Percentiles rank a stretch among this genome's conserved stretches.
Evolutionary conservation across 2,888 invertebrate genomes (phyloP).

Genomic region (Camponotus fellah): DNA sequence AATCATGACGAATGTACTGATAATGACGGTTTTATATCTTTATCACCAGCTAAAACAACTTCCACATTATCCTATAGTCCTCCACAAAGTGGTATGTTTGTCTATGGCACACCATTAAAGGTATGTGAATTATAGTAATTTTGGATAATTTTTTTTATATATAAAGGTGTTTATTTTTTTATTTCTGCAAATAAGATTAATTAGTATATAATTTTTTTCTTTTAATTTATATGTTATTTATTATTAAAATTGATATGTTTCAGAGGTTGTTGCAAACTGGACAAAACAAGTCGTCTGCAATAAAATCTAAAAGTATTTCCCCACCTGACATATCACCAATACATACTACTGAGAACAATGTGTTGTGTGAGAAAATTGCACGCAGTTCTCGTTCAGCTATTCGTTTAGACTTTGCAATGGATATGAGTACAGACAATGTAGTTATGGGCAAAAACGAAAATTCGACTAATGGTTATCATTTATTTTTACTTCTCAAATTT

Average conservation of each 20-base stretch:
- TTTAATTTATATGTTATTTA: not conserved
- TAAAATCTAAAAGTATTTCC: slow-evolving; percentile 73
- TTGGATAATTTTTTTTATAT: not conserved
- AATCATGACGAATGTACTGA: slow-evolving; percentile 79
- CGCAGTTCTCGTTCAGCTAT: slow-evolving; percentile 75
- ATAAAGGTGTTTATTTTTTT: not conserved
- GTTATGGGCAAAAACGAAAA: slow-evolving; percentile 56
- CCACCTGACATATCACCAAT: slow-evolving; percentile 82
- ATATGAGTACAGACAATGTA: slow-evolving; percentile 76
- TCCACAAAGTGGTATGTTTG: slow-evolving; percentile 81
- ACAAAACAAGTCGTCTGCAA: slow-evolving; percentile 77
- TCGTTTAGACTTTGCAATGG: slow-evolving; percentile 78
- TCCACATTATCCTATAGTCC: slow-evolving; percentile 77
- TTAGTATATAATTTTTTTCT: not conserved
- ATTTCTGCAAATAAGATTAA: not conserved
- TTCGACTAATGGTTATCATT: slow-evolving; percentile 9
- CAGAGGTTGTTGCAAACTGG: slow-evolving; percentile 68
- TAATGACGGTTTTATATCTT: slow-evolving; percentile 70
- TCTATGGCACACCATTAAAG: slow-evolving; percentile 79
- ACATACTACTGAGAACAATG: slow-evolving; percentile 65
- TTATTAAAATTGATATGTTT: slow-evolving; percentile 20
- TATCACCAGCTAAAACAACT: slow-evolving; percentile 77
- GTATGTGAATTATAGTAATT: slow-evolving; percentile 64
- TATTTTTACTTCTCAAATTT: not conserved
- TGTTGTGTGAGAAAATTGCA: slow-evolving; percentile 78